phyloP scores from a whole-genome alignment of 2,113 vertebrate genomes.

The Gracilinanus agilis region DNA sequence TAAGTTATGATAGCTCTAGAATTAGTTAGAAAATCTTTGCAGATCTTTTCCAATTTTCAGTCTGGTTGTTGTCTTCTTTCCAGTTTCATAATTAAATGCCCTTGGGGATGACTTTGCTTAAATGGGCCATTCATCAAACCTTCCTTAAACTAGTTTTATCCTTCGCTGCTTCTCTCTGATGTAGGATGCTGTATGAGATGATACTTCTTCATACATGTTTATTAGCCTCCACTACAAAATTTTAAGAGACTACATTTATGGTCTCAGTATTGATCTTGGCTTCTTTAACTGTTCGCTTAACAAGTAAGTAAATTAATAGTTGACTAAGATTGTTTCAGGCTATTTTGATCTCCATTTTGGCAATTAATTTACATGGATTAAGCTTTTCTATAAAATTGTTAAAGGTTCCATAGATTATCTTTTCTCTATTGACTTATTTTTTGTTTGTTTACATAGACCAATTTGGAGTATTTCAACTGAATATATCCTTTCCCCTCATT shows the following conservation, averaged over 20 bases:
- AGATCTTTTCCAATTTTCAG: background rate
- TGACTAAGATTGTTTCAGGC: background rate
- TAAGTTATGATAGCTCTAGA: background rate
- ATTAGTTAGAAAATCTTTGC: background rate
- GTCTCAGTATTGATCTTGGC: background rate
- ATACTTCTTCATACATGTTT: background rate
- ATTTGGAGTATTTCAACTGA: background rate
- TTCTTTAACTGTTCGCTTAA: background rate
- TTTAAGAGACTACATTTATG: background rate
- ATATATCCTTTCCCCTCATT: background rate
- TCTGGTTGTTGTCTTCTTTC: background rate
- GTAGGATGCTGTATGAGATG: background rate
- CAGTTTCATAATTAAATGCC: background rate
- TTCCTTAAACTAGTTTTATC: background rate
- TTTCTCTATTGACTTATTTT: background rate
- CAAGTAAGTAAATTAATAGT: background rate
- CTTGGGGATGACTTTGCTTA: background rate
- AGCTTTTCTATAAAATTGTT: background rate
- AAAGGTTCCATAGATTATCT: background rate
- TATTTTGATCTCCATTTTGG: background rate
- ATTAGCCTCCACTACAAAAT: background rate
- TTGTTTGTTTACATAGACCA: background rate
- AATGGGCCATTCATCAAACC: background rate
- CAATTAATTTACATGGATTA: background rate
- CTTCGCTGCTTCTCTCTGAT: background rate